Conservation (phyloP, 2,113 vertebrate species). For the Aspiorhynchus laticeps region DNA sequence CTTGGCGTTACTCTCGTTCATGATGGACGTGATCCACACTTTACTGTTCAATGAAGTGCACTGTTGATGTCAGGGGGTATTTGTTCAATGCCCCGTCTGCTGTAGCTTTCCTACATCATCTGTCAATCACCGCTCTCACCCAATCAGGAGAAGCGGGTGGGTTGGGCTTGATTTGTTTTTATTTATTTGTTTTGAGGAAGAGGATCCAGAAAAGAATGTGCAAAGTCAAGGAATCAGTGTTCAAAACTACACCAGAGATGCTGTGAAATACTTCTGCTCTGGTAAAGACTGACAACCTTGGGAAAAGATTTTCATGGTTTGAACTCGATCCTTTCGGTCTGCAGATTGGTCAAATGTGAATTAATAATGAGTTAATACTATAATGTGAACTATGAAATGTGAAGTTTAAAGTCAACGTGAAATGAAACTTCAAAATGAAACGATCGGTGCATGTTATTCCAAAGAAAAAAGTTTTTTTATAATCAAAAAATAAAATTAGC, state of each 20-base stretch:
- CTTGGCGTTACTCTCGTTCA: slow-evolving; percentile 8
- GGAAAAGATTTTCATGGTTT: neutral
- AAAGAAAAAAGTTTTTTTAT: neutral
- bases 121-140: slow-evolving; percentile 23
- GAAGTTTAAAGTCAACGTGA: slow-evolving; percentile 12
- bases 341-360: neutral
- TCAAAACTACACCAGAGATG: slow-evolving; percentile 8
- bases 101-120: slow-evolving; percentile 32
- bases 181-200: neutral
- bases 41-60: slow-evolving; percentile 45
- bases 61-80: slow-evolving; percentile 54
- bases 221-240: neutral
- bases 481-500: neutral
- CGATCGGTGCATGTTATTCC: neutral
- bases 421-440: slow-evolving; percentile 2
- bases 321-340: neutral
- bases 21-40: neutral
- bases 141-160: slow-evolving; percentile 36
- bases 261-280: slow-evolving; percentile 25
- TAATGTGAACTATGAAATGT: slow-evolving; percentile 27
- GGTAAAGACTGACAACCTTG: neutral
- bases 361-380: neutral
- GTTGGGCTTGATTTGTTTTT: slow-evolving; percentile 19
- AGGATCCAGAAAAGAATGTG: neutral
- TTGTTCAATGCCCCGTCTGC: slow-evolving; percentile 44